Evolutionary conservation across 2,113 vertebrate genomes (phyloP).

Genomic region (Rhynchopsitta pachyrhyncha): DNA sequence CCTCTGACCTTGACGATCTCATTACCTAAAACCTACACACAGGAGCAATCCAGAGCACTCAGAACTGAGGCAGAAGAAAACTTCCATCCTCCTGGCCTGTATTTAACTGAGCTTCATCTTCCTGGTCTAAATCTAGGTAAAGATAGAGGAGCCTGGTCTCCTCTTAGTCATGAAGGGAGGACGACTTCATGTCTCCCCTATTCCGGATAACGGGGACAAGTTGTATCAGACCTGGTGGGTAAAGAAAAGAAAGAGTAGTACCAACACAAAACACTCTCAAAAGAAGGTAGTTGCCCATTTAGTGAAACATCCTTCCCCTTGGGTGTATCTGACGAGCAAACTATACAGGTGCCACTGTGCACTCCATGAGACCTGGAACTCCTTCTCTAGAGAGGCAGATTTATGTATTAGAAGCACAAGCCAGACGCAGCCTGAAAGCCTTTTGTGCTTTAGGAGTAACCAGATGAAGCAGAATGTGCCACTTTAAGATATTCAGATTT

Average conservation of each 20-base stretch:
- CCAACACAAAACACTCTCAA: fast-evolving
- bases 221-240: neutral
- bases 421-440: neutral
- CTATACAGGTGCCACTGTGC: neutral
- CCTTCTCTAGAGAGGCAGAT: neutral
- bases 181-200: neutral
- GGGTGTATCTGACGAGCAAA: neutral
- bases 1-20: neutral
- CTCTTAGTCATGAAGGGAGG: neutral
- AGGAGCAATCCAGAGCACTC: neutral
- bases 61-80: neutral
- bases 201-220: neutral
- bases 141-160: neutral
- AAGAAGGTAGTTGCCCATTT: neutral
- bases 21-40: neutral
- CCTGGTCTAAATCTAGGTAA: neutral
- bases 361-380: neutral
- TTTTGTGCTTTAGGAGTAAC: neutral
- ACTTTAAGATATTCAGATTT: neutral
- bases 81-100: neutral
- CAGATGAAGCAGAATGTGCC: neutral
- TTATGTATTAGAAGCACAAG: neutral
- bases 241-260: neutral
- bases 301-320: neutral
- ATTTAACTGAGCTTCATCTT: neutral